Conservation (phyloP, 2,797 vertebrate genomes). For the Allobates femoralis region DNA sequence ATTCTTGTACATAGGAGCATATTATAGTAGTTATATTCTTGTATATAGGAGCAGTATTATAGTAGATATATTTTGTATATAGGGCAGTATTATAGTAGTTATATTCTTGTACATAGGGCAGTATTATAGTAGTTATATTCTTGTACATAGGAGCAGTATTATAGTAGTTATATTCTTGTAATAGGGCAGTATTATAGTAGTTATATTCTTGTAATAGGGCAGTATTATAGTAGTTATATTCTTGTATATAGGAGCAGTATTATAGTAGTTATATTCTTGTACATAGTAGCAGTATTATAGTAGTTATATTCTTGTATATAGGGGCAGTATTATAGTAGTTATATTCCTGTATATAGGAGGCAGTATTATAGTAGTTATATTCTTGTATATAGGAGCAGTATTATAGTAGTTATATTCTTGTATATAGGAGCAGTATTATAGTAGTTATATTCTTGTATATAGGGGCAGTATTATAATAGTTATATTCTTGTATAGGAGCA, state of each 20-base stretch:
- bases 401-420: conserved; percentile 6
- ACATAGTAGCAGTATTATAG: background rate
- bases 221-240: background rate
- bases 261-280: background rate
- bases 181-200: background rate
- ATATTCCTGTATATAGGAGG: too few relatives aligned
- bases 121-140: background rate
- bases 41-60: background rate
- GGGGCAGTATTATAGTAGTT: too few relatives aligned
- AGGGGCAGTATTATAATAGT: conserved; percentile 3
- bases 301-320: background rate
- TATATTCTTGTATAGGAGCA: too few relatives aligned
- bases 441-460: background rate
- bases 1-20: too few relatives aligned
- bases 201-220: background rate
- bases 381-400: background rate
- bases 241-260: background rate
- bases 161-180: background rate
- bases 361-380: conserved; percentile 3
- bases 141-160: background rate
- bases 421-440: conserved; percentile 1
- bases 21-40: too few relatives aligned
- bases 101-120: background rate
- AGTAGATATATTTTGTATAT: background rate
- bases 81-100: too few relatives aligned